Conservation (phyloP, 2,888 invertebrate genomes). For the Drosophila greeni region DNA sequence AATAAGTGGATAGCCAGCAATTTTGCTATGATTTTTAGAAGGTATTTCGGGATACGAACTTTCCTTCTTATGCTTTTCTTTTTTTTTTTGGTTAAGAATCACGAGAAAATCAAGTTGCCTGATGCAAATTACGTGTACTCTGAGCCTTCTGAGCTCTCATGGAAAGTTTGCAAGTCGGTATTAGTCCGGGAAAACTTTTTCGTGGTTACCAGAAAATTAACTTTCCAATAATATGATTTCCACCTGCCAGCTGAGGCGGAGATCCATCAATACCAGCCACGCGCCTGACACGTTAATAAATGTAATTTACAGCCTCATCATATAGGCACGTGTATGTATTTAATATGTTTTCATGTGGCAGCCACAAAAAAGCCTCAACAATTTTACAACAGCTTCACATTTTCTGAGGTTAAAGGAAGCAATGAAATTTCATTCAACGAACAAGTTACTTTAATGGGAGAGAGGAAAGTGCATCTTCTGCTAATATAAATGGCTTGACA, state of each 20-base stretch:
- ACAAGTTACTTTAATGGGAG: not conserved
- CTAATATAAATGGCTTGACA: constrained; percentile 3
- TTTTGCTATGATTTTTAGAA: not conserved
- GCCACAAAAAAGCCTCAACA: not conserved
- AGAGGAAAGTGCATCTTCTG: not conserved
- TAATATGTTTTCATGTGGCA: not conserved
- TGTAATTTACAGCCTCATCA: constrained; percentile 27
- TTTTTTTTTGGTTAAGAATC: not conserved
- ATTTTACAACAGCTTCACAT: not conserved
- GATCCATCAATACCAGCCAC: constrained; percentile 26
- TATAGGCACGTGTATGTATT: constrained; percentile 2
- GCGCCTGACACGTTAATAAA: constrained; percentile 18
- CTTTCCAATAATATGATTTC: constrained; percentile 19
- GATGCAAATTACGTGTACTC: constrained; percentile 2
- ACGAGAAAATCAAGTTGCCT: too few species aligned
- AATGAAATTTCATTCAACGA: not conserved
- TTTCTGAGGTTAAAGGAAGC: not conserved
- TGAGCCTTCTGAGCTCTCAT: too few species aligned
- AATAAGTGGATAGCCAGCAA: not conserved
- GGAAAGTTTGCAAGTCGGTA: not conserved
- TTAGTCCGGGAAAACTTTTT: constrained; percentile 1
- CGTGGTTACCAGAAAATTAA: not conserved
- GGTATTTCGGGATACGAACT: not conserved
- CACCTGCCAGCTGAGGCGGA: constrained; percentile 16
- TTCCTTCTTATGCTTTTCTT: too few species aligned